Percentiles rank a stretch among this genome's conserved stretches.
These are phyloP conservation scores for Macaca mulatta DNA, from an alignment of 2,113 vertebrate species.

Conservation along the genomic window DNA sequence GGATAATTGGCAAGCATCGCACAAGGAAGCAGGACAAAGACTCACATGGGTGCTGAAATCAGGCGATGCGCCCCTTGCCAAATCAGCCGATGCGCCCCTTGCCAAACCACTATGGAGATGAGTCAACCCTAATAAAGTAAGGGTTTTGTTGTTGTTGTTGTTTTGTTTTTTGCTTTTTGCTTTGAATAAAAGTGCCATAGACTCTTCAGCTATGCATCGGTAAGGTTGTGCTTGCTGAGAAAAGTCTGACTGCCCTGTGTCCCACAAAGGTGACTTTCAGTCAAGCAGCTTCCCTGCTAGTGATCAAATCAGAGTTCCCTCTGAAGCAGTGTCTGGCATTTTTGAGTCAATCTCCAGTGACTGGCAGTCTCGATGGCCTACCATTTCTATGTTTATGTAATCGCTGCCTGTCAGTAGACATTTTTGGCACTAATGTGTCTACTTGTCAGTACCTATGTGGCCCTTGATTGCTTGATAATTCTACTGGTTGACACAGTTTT, in stretches of 20 bases:
- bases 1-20: fast-evolving
- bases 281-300: fast-evolving
- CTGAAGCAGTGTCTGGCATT: fast-evolving
- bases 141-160: not conserved
- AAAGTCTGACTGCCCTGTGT: not conserved
- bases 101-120: fast-evolving
- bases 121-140: fast-evolving
- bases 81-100: fast-evolving
- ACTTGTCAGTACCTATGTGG: not conserved
- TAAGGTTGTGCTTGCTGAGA: not conserved
- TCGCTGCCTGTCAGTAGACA: not conserved
- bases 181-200: not conserved
- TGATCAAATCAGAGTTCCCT: not conserved
- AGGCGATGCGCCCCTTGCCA: fast-evolving
- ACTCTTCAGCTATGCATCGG: fast-evolving
- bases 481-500: not conserved
- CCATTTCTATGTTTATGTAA: not conserved
- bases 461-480: not conserved
- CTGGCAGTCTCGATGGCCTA: fast-evolving
- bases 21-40: fast-evolving
- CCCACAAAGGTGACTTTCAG: not conserved
- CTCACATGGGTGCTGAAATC: fast-evolving
- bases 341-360: not conserved
- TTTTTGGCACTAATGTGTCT: not conserved
- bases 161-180: not conserved